Evolutionary conservation across 2,888 invertebrate genomes (phyloP).

Genomic region (Philonicus albiceps): DNA sequence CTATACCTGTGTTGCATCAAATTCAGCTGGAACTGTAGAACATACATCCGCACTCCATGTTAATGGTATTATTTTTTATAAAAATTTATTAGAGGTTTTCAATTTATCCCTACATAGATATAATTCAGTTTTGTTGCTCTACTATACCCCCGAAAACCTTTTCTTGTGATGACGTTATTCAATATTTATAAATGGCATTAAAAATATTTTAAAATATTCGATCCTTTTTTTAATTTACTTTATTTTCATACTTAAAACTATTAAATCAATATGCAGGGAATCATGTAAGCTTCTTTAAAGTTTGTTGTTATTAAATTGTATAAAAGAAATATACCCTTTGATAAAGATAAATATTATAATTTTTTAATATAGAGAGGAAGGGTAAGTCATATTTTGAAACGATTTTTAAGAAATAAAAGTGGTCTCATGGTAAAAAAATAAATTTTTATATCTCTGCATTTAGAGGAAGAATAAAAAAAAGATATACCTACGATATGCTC

Average conservation of each 20-base stretch:
- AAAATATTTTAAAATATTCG: background rate
- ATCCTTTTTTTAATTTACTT: background rate
- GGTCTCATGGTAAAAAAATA: too few relatives aligned
- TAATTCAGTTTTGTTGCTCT: background rate
- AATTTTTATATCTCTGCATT: too few relatives aligned
- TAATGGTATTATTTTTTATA: slow-evolving; percentile 51
- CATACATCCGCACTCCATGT: slow-evolving; percentile 59
- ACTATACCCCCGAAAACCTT: background rate
- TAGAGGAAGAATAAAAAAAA: too few relatives aligned
- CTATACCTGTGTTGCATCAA: slow-evolving; percentile 70
- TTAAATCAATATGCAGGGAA: too few relatives aligned
- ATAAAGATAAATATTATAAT: too few relatives aligned
- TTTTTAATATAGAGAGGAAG: too few relatives aligned
- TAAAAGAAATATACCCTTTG: too few relatives aligned
- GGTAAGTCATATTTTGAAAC: too few relatives aligned
- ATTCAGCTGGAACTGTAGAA: slow-evolving; percentile 65
- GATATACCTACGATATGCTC: too few relatives aligned
- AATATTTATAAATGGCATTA: background rate
- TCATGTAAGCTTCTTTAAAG: too few relatives aligned
- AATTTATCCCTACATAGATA: background rate
- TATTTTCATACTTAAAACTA: background rate
- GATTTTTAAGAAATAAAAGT: too few relatives aligned
- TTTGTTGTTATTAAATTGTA: too few relatives aligned
- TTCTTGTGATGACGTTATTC: slow-evolving; percentile 22
- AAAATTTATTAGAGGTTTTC: background rate